phyloP scores from a whole-genome alignment of 2,113 vertebrate genomes.

The Procavia capensis region DNA sequence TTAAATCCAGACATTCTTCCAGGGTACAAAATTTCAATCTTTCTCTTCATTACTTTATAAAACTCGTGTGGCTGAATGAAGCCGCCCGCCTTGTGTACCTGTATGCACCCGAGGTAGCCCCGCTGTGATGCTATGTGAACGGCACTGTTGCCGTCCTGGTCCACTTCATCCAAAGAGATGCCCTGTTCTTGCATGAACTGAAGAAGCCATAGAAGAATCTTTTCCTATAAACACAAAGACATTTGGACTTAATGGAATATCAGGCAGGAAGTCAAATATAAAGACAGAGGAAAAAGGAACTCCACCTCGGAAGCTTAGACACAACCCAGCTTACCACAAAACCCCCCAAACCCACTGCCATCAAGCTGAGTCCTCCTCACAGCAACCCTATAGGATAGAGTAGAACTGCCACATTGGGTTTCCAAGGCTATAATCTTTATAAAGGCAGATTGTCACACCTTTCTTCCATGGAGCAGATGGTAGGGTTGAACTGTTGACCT shows the following conservation, averaged over 20 bases:
- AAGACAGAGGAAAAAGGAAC: neutral
- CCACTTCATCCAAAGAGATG: slow-evolving; percentile 97
- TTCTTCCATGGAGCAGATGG: neutral
- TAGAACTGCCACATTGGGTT: neutral
- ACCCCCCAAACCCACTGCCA: neutral
- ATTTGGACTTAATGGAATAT: neutral
- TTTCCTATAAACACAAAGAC: slow-evolving; percentile 89
- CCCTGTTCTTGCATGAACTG: slow-evolving; percentile 99
- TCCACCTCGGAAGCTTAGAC: neutral
- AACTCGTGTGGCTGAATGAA: neutral
- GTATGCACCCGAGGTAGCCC: slow-evolving; percentile 96
- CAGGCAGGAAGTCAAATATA: neutral
- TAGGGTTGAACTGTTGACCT: neutral
- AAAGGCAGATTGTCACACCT: neutral
- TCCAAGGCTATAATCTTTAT: neutral
- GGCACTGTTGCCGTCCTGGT: slow-evolving; percentile 96
- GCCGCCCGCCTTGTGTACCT: slow-evolving; percentile 86
- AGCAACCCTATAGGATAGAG: too few species aligned
- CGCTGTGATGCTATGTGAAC: slow-evolving; percentile 96
- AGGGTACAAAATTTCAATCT: neutral
- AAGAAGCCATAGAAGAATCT: slow-evolving; percentile 97
- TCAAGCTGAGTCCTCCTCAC: too few species aligned
- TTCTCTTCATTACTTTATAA: neutral
- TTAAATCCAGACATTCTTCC: neutral
- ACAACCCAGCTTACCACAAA: neutral